These are phyloP conservation scores for Phrynocephalus forsythii DNA, from an alignment of 2,797 vertebrate species.

Conservation along the genomic window DNA sequence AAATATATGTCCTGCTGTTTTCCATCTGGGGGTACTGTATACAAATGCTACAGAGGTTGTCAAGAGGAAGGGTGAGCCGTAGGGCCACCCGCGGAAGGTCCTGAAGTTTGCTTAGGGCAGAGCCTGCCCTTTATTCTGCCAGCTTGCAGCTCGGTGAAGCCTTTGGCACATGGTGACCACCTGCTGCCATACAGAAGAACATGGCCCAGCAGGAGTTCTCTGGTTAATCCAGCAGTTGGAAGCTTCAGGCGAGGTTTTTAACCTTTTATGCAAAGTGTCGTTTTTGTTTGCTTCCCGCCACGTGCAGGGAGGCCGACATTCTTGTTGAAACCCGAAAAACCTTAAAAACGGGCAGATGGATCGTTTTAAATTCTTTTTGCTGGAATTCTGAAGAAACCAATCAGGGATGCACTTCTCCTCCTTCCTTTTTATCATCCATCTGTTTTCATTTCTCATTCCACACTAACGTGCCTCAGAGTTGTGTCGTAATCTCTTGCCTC, in stretches of 20 bases:
- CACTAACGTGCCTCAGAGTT: conserved; percentile 28
- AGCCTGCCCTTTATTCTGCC: background rate
- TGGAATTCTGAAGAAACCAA: background rate
- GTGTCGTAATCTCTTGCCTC: background rate
- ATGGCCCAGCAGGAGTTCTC: background rate
- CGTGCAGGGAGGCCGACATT: no score
- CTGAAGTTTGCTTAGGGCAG: background rate
- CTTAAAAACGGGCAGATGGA: background rate
- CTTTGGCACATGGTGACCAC: background rate
- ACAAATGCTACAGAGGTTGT: background rate
- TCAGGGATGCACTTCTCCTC: background rate
- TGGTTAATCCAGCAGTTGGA: no score
- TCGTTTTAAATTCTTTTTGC: no score
- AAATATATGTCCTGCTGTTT: no score
- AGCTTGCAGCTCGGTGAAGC: background rate
- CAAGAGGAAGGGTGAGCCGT: no score
- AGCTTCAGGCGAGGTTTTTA: no score
- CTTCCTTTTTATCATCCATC: background rate
- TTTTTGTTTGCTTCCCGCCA: no score
- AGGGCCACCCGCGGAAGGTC: background rate
- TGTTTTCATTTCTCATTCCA: background rate
- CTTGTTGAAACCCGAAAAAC: no score
- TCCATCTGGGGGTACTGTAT: background rate
- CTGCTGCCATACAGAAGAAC: background rate
- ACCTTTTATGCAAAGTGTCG: no score